Percentiles rank a stretch among this genome's conserved stretches.
Conservation (phyloP, 2,113 vertebrate genomes). For the Pongo pygmaeus region DNA sequence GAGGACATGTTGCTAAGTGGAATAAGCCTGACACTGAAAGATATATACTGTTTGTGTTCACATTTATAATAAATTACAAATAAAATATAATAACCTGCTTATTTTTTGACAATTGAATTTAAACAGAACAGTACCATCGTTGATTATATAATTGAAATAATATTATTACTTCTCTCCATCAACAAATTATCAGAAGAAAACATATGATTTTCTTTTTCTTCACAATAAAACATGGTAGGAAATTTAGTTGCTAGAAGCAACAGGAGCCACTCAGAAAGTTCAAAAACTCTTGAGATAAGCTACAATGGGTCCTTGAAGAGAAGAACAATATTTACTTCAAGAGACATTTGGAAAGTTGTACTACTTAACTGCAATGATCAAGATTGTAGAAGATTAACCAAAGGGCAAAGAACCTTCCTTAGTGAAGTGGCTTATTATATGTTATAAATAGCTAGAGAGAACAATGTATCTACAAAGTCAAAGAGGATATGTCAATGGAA, state of each 20-base stretch:
- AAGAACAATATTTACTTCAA: conserved; percentile 14
- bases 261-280: not conserved
- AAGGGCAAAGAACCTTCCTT: not conserved
- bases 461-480: not conserved
- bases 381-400: not conserved
- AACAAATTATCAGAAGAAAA: conserved; percentile 46
- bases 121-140: not conserved
- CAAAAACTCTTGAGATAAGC: not conserved
- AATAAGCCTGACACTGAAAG: not conserved
- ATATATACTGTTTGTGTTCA: not conserved
- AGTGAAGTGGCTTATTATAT: not conserved
- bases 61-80: conserved; percentile 16
- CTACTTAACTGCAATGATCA: not conserved
- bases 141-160: conserved; percentile 46
- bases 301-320: not conserved
- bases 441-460: not conserved
- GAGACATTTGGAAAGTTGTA: not conserved
- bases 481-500: not conserved
- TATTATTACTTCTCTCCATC: not conserved
- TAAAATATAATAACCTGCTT: not conserved
- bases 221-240: conserved; percentile 37
- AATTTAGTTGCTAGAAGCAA: conserved; percentile 38
- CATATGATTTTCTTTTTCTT: conserved; percentile 34
- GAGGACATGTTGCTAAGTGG: not conserved
- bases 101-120: not conserved